Evolutionary conservation across 2,888 invertebrate genomes (phyloP), one percentile per base, ranked within the genome.

Genomic region (Epinotia bilunana): DNA sequence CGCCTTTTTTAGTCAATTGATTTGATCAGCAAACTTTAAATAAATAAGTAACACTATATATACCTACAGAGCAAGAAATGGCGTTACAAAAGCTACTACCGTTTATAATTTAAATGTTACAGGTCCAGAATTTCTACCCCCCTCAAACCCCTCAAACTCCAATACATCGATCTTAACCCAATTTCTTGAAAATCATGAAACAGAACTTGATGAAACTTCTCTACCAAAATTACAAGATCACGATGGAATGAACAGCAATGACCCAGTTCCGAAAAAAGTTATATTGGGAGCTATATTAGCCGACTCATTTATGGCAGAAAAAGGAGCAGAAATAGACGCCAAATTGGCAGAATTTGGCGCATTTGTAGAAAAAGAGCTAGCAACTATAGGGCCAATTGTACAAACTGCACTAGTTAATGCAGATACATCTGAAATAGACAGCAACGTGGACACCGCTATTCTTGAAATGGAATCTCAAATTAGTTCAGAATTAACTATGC

Each of bases 241-340:
- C 16, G 20, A 64, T 28, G 20, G 23, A 49, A 23, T 9, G 1
- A 20, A 43, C 9, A 33, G 33, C 33, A 57, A 69, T 16, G 9
- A 4, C 12, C n/a, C 43, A 62, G 43, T 73, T 18, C 65, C 58
- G 2, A 60, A 49, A 11, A 65, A 57, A 20, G 28, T 49, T 60
- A 53, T 53, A n/a, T 23, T 67, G 1, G 73, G 73, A 39, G 60
- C 73, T 23, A 12, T 20, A 1, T 16, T 73, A 53, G 67, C 73
- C 2, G 73, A 73, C 12, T 60, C 73, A 7, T 65, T 60, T n/a
- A 49, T 67, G 7, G 60, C 60, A 6, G 57, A 39, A 13, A 49
- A 46, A 12, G 63, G 39, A 3, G 49, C 33, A n/a, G 53, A 74
- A 33, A 39, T 74, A n/a, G 64, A 74, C 18, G 70, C 69, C 3